Conservation (phyloP, 2,888 invertebrate species). For the Nycteola revayana region DNA sequence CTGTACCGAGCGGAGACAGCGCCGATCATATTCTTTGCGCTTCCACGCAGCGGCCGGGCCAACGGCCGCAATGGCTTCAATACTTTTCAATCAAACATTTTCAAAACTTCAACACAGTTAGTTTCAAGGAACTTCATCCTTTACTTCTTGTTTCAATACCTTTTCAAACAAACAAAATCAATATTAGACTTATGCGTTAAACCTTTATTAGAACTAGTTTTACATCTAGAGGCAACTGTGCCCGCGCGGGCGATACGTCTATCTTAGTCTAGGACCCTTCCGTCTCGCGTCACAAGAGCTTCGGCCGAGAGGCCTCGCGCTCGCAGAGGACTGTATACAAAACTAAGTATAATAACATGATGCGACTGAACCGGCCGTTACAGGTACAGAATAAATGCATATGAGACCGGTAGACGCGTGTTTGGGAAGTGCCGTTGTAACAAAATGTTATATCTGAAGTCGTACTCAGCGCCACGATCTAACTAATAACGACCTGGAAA, state of each 20-base stretch:
- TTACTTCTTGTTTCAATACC: slow-evolving; percentile 92
- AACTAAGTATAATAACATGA: slow-evolving; percentile 17
- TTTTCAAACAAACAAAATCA: slow-evolving; percentile 91
- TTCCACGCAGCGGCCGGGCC: slow-evolving; percentile 60
- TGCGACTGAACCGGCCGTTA: slow-evolving; percentile 43
- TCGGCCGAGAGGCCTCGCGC: slow-evolving; percentile 29
- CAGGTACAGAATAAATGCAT: slow-evolving; percentile 70
- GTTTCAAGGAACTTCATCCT: slow-evolving; percentile 87
- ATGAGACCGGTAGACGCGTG: slow-evolving; percentile 56
- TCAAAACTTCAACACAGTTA: slow-evolving; percentile 81
- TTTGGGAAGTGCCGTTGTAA: slow-evolving; percentile 55
- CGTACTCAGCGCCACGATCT: slow-evolving; percentile 66
- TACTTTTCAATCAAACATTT: slow-evolving; percentile 77
- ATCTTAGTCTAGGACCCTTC: slow-evolving; percentile 66
- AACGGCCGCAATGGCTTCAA: slow-evolving; percentile 64
- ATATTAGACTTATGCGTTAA: slow-evolving; percentile 82
- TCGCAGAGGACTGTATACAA: slow-evolving; percentile 19
- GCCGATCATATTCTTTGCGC: slow-evolving; percentile 78
- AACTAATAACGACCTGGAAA: slow-evolving; percentile 82
- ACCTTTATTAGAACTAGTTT: slow-evolving; percentile 75
- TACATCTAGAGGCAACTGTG: slow-evolving; percentile 69
- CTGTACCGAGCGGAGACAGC: slow-evolving; percentile 51
- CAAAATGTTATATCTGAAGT: slow-evolving; percentile 65
- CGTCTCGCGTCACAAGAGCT: slow-evolving; percentile 39
- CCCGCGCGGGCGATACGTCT: slow-evolving; percentile 60